Percentiles rank a stretch among this genome's conserved stretches.
Conservation (phyloP, 2,888 invertebrate genomes). For the Chorisops tibialis region DNA sequence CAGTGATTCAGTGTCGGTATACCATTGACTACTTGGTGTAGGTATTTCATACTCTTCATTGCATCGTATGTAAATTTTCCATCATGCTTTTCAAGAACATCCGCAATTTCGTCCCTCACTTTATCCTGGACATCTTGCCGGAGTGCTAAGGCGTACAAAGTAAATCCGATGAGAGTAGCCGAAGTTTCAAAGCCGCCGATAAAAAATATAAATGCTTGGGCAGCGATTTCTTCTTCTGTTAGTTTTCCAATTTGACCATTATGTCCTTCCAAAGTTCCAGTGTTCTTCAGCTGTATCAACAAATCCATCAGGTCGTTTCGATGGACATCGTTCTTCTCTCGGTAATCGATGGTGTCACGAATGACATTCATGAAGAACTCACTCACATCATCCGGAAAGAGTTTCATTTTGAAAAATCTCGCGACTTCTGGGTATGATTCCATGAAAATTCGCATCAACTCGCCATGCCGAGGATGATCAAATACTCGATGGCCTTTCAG, state of each 20-base stretch:
- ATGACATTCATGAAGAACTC: slow-evolving; percentile 45
- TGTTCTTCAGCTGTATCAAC: slow-evolving; percentile 52
- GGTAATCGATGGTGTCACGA: slow-evolving; percentile 46
- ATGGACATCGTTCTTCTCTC: slow-evolving; percentile 45
- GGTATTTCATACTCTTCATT: slow-evolving; percentile 52
- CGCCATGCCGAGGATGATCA: not conserved
- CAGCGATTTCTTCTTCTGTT: slow-evolving; percentile 52
- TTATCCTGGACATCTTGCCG: slow-evolving; percentile 52
- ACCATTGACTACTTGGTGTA: slow-evolving; percentile 54
- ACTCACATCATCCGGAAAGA: slow-evolving; percentile 39
- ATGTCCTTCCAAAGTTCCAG: slow-evolving; percentile 15
- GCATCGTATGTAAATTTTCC: slow-evolving; percentile 53
- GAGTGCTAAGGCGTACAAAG: slow-evolving; percentile 54
- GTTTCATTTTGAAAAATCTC: slow-evolving; percentile 33
- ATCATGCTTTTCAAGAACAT: slow-evolving; percentile 45
- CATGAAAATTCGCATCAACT: slow-evolving; percentile 3
- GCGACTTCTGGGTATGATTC: not conserved
- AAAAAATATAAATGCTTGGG: slow-evolving; percentile 58
- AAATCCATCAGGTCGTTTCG: slow-evolving; percentile 56
- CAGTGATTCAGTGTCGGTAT: too few relatives aligned
- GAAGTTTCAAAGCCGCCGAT: slow-evolving; percentile 58
- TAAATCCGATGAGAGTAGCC: slow-evolving; percentile 52
- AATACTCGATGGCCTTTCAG: slow-evolving; percentile 37
- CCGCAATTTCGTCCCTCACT: slow-evolving; percentile 49
- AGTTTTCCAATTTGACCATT: slow-evolving; percentile 37